Evolutionary conservation across 1,140 invertebrate genomes (phyloP).

Genomic region (Bacillus rossius): DNA sequence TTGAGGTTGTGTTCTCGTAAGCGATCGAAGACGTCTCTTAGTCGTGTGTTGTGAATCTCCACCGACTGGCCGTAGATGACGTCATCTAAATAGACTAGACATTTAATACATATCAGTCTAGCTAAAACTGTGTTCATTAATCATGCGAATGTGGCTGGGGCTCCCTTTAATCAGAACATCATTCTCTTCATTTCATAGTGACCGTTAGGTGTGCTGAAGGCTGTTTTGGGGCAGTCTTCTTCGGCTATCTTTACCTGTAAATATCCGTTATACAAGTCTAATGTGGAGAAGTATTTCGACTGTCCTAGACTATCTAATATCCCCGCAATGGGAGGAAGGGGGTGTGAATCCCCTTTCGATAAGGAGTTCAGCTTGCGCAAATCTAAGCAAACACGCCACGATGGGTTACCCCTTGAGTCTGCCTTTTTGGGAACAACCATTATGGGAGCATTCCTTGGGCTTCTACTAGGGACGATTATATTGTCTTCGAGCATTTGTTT

Average conservation of each 20-base stretch:
- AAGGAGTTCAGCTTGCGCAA: conserved; percentile 38
- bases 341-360: conserved; percentile 39
- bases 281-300: conserved; percentile 29
- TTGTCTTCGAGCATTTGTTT: conserved; percentile 9
- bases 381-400: conserved; percentile 32
- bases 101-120: conserved; percentile 9
- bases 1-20: conserved; percentile 19
- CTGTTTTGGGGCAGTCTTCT: conserved; percentile 42
- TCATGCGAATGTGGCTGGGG: conserved; percentile 32
- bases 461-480: conserved; percentile 3
- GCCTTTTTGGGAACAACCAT: conserved; percentile 14
- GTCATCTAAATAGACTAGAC: conserved; percentile 13
- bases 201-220: conserved; percentile 36
- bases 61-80: not conserved
- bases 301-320: conserved; percentile 33
- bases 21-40: not conserved
- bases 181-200: conserved; percentile 34
- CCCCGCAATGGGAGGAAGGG: too few relatives aligned
- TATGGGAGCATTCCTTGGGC: conserved; percentile 1
- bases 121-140: conserved; percentile 25
- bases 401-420: not conserved
- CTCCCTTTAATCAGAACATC: conserved; percentile 37
- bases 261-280: conserved; percentile 38
- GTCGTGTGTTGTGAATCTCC: not conserved
- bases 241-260: conserved; percentile 15